These are phyloP conservation scores for Anser cygnoides DNA, from an alignment of 2,113 vertebrate genomes.

Conservation along the genomic window DNA sequence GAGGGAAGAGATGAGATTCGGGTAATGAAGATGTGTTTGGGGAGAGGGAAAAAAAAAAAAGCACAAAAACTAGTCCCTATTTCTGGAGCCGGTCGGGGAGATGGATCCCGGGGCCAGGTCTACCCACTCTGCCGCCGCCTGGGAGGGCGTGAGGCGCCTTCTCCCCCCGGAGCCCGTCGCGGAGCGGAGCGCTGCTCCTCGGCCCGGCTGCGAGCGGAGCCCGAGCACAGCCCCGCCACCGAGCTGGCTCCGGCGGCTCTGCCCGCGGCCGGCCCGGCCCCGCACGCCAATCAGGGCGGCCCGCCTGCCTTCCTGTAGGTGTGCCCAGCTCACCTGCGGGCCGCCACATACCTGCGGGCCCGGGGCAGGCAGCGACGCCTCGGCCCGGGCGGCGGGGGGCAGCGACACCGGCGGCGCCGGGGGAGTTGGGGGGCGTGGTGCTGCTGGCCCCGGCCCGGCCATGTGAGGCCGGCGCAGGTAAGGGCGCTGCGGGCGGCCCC, in stretches of 20 bases:
- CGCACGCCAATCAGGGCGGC: slow-evolving; percentile 42
- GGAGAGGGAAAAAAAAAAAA: background rate
- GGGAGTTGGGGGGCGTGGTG: background rate
- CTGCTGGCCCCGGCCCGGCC: background rate
- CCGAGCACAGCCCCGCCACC: background rate
- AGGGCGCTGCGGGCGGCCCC: background rate
- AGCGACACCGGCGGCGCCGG: background rate
- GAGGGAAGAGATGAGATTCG: background rate
- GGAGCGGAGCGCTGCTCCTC: background rate
- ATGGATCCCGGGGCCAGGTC: background rate
- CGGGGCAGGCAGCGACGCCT: background rate
- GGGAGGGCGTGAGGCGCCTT: accelerated
- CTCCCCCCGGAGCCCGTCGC: background rate
- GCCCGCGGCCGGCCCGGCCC: background rate
- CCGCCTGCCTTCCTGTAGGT: slow-evolving; percentile 59
- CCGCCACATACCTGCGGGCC: slow-evolving; percentile 35
- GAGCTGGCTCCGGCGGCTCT: background rate
- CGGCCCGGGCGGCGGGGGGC: too few relatives aligned
- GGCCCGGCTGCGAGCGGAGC: background rate
- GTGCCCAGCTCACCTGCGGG: slow-evolving; percentile 54
- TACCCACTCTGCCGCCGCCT: background rate
- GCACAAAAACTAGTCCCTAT: background rate
- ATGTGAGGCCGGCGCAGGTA: slow-evolving; percentile 29
- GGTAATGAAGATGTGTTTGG: background rate
- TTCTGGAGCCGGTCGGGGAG: background rate